phyloP scores from a whole-genome alignment of 2,113 vertebrate genomes.

The Pogonocichla stellata region DNA sequence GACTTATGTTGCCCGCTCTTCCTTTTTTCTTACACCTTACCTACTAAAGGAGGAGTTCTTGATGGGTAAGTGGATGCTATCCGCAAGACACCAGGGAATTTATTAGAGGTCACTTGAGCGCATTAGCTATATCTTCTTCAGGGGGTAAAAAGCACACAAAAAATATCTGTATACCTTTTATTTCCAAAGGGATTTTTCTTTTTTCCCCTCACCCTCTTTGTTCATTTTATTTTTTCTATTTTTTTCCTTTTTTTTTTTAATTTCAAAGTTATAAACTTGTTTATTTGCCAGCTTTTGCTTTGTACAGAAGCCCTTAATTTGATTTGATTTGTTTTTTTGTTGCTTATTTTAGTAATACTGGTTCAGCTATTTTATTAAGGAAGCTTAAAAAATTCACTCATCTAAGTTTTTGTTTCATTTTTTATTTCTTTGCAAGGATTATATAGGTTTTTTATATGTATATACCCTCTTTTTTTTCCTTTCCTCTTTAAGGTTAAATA shows the following conservation, averaged over 20 bases:
- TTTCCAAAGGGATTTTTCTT: conserved; percentile 80
- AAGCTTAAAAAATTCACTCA: conserved; percentile 71
- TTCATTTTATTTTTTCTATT: neutral
- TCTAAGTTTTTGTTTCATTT: conserved; percentile 74
- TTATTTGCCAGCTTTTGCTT: conserved; percentile 78
- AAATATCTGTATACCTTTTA: conserved; percentile 74
- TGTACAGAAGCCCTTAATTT: conserved; percentile 50
- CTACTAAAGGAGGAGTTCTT: conserved; percentile 99
- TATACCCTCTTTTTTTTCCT: neutral
- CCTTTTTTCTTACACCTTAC: conserved; percentile 99
- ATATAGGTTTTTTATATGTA: neutral
- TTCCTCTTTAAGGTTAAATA: conserved; percentile 34
- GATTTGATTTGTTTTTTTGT: conserved; percentile 63
- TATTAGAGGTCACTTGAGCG: conserved; percentile 90
- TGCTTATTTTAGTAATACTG: conserved; percentile 80
- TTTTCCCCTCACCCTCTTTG: neutral
- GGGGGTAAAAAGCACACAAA: conserved; percentile 75
- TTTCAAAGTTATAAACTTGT: conserved; percentile 64
- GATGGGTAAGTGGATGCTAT: conserved; percentile 99
- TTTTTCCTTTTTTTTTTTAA: conserved; percentile 50
- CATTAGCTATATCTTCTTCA: conserved; percentile 83
- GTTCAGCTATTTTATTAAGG: conserved; percentile 73
- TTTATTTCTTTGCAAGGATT: conserved; percentile 51
- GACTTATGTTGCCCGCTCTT: conserved; percentile 99
- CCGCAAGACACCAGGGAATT: conserved; percentile 94